Evolutionary conservation across 2,113 vertebrate genomes (phyloP), one percentile per base, ranked within the genome.

Genomic region (Argyrosomus japonicus): DNA sequence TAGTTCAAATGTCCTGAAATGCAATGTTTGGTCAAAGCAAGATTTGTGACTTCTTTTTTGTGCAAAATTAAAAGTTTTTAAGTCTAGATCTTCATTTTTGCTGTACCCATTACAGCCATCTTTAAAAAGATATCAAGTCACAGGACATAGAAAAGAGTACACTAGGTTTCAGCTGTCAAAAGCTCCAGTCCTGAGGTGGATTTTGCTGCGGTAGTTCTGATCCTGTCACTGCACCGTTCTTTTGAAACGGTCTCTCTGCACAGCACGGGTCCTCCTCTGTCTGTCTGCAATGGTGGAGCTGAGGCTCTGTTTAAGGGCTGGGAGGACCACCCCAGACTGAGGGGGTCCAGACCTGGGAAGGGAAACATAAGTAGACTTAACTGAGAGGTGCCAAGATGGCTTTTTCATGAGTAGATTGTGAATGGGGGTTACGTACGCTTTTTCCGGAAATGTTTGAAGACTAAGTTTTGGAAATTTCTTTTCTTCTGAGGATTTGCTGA

Each of bases 301-400:
- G 47, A 95, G 73, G 40, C 90, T 95, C 76, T 95, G 95, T 86
- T 93, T 96, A 75, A 96, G 93, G 0, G 96, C 94, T 0, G 96
- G 96, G 32, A 97, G 88, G 48, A 95, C 87, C 29, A 94, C 10
- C 0, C 93, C 89, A 5, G 86, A 23, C 3, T 91, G 91, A 67
- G 89, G 87, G 25, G 83, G 40, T 60, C 81, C 90, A 68, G 64
- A 82, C 63, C 95, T 95, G 73, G 15, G 17, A 50, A 27, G 29
- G 63, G 11, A 78, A 13, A 67, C 5, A 82, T 18, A 21, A 57
- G 51, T 27, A 48, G 48, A 45, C 23, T 70, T 62, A 54, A 75
- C 45, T 23, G 17, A 77, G 6, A 23, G 13, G 50, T 40, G 19
- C 11, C 15, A 12, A 45, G 7, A 2, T 23, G 4, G 12, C 19